Conservation (phyloP, 2,113 vertebrate genomes). For the Spermophilus dauricus region DNA sequence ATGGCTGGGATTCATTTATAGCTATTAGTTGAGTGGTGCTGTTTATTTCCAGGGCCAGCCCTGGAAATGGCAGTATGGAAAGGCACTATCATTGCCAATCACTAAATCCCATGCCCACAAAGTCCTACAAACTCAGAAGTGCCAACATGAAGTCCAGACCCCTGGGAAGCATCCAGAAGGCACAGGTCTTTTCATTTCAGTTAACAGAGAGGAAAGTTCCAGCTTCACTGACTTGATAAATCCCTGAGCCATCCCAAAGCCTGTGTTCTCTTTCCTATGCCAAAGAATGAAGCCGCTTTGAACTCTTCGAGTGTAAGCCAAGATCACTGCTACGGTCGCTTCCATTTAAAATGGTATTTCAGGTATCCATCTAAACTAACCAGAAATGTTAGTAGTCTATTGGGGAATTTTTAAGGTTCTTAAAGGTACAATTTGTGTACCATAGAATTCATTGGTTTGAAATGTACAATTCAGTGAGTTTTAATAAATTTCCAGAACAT, state of each 20-base stretch:
- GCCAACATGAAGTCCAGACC: neutral
- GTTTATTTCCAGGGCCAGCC: neutral
- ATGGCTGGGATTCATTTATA: neutral
- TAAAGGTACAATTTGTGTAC: neutral
- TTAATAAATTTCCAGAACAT: neutral
- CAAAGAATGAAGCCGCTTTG: neutral
- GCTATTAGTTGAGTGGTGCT: neutral
- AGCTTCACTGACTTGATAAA: neutral
- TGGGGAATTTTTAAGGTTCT: neutral
- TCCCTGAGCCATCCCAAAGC: conserved; percentile 23
- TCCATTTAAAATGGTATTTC: neutral
- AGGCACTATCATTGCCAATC: neutral
- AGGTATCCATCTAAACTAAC: neutral
- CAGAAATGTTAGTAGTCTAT: neutral
- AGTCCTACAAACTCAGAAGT: neutral
- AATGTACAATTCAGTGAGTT: neutral
- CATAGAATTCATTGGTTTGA: neutral
- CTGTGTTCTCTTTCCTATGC: neutral
- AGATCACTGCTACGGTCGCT: neutral
- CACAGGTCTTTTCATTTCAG: conserved; percentile 17
- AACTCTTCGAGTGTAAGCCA: neutral
- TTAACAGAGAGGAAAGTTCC: neutral
- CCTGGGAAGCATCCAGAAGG: neutral
- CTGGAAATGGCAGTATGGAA: neutral
- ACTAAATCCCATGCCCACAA: neutral